These are phyloP conservation scores for Sakesphorus luctuosus DNA, from an alignment of 2,113 vertebrate genomes.

Conservation along the genomic window DNA sequence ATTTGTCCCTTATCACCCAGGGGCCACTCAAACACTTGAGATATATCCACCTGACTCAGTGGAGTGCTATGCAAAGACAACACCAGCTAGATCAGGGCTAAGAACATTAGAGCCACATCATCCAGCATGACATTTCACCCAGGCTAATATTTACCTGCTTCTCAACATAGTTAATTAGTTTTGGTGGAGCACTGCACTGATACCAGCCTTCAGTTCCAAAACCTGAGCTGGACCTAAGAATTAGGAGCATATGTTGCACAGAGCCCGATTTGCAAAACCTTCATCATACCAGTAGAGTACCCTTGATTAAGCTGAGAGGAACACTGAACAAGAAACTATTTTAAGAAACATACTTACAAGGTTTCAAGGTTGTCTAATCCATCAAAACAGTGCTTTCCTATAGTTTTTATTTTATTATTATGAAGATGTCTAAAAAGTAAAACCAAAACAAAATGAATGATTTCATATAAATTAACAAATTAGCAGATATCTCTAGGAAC, in stretches of 20 bases:
- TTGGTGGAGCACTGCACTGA: conserved; percentile 13
- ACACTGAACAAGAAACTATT: not conserved
- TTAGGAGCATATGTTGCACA: not conserved
- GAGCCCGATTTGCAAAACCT: not conserved
- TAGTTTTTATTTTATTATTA: conserved; percentile 94
- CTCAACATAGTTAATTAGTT: not conserved
- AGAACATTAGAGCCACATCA: not conserved
- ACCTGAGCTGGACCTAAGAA: not conserved
- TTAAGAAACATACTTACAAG: conserved; percentile 84
- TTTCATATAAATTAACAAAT: not conserved
- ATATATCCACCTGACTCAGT: not conserved
- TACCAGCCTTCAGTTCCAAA: not conserved
- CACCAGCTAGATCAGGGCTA: not conserved
- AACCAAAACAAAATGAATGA: not conserved
- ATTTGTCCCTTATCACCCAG: not conserved
- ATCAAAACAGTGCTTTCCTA: conserved; percentile 88
- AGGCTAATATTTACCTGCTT: conserved; percentile 6
- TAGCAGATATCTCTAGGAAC: not conserved
- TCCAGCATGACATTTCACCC: not conserved
- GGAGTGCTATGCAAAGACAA: not conserved
- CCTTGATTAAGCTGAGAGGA: not conserved
- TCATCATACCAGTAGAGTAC: not conserved
- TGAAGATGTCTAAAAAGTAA: conserved; percentile 89
- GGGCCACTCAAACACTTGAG: not conserved
- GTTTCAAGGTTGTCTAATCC: conserved; percentile 95